Evolutionary conservation across 2,113 vertebrate genomes (phyloP).

Genomic region (Heliornis fulica): DNA sequence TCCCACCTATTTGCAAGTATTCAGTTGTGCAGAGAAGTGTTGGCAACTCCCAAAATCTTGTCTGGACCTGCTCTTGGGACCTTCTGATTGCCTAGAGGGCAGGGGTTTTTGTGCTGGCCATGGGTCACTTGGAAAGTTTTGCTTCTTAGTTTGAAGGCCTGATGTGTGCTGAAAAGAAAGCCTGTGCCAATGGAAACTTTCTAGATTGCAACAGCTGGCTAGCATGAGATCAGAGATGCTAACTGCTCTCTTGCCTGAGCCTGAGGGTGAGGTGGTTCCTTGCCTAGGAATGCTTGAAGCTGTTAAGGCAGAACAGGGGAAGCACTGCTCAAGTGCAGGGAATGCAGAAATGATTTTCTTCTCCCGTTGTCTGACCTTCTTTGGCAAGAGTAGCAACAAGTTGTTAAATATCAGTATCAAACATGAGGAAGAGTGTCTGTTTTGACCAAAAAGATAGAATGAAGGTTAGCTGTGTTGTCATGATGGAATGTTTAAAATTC

Average conservation of each 20-base stretch:
- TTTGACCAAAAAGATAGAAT: neutral
- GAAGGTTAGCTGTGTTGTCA: neutral
- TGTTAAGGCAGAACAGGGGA: neutral
- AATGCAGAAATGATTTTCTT: neutral
- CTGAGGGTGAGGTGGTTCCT: neutral
- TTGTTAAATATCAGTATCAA: neutral
- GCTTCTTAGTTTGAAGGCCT: neutral
- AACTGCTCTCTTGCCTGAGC: neutral
- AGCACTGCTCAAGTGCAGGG: neutral
- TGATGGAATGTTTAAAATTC: neutral
- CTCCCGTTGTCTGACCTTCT: neutral
- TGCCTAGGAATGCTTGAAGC: neutral
- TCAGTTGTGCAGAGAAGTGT: neutral
- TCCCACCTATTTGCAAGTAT: neutral
- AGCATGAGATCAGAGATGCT: neutral
- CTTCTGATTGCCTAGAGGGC: neutral
- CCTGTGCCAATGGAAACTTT: neutral
- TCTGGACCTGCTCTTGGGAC: neutral
- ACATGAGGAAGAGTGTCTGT: neutral
- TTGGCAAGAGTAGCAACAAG: neutral
- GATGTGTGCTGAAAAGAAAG: neutral
- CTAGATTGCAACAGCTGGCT: neutral
- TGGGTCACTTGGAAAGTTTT: neutral
- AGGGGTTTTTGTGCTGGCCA: neutral
- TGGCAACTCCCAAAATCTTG: neutral